phyloP scores from a whole-genome alignment of 1,140 invertebrate genomes.

The Sogatella furcifera region DNA sequence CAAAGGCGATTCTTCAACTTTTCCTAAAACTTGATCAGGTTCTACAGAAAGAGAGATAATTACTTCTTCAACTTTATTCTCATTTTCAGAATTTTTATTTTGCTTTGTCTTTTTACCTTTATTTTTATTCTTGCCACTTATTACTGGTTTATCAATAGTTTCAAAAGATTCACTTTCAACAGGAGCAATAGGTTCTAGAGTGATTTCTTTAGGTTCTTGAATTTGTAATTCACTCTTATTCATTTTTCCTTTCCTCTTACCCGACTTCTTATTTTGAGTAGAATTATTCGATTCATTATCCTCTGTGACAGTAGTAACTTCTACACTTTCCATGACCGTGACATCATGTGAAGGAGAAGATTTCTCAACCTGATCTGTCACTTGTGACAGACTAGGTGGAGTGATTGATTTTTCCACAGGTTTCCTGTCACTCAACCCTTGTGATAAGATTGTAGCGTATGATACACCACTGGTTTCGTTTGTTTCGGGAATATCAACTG shows the following conservation, averaged over 20 bases:
- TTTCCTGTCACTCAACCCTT: slow-evolving; percentile 39
- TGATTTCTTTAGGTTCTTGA: neutral
- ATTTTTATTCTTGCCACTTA: neutral
- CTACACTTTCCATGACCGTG: neutral
- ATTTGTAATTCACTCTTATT: neutral
- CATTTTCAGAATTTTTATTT: neutral
- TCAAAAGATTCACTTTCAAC: neutral
- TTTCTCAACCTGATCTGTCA: slow-evolving; percentile 3
- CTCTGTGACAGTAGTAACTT: neutral
- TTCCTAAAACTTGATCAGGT: too few species aligned
- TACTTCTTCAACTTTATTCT: too few species aligned
- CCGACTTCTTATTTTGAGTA: neutral
- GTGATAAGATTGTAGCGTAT: slow-evolving; percentile 59
- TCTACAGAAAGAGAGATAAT: too few species aligned
- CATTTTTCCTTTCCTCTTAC: neutral
- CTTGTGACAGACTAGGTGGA: slow-evolving; percentile 10
- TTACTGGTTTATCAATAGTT: neutral
- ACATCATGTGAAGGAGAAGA: slow-evolving; percentile 29
- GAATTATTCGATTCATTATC: neutral
- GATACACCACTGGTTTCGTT: slow-evolving; percentile 34
- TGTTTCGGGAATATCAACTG: neutral
- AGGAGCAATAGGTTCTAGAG: neutral
- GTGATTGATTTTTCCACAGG: too few species aligned
- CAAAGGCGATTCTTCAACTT: too few species aligned
- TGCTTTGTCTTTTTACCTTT: neutral